These are phyloP conservation scores for Hormiphora californensis DNA, from an alignment of 37 sponge, comb jelly and placozoan genomes.

Conservation along the genomic window DNA sequence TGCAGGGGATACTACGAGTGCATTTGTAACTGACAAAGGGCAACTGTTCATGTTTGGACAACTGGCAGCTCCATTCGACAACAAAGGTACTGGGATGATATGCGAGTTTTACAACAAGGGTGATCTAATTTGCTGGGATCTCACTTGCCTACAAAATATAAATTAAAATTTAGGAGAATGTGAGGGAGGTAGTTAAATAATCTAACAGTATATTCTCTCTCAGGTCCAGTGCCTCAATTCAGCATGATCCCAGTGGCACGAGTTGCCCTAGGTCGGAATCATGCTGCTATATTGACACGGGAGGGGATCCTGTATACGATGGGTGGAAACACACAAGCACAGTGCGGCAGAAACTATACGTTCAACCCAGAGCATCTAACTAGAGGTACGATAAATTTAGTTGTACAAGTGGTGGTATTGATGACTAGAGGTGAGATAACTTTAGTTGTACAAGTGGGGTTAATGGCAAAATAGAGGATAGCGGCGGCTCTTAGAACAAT, in stretches of 20 bases:
- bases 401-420: too few relatives aligned
- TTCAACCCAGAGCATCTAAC: slow-evolving; percentile 36
- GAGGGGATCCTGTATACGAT: slow-evolving; percentile 73
- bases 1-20: slow-evolving; percentile 55
- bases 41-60: slow-evolving; percentile 83
- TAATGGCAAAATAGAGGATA: too few relatives aligned
- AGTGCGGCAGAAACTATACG: slow-evolving; percentile 85
- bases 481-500: too few relatives aligned
- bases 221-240: slow-evolving; percentile 71
- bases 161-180: background rate
- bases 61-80: slow-evolving; percentile 61
- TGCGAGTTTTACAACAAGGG: background rate
- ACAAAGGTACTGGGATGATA: slow-evolving; percentile 59
- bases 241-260: slow-evolving; percentile 70
- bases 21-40: slow-evolving; percentile 70
- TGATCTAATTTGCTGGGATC: background rate
- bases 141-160: background rate
- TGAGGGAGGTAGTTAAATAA: too few relatives aligned
- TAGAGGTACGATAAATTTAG: too few relatives aligned
- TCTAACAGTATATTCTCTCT: too few relatives aligned
- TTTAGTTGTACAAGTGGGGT: too few relatives aligned
- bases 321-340: slow-evolving; percentile 84
- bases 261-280: slow-evolving; percentile 77
- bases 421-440: too few relatives aligned
- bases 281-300: slow-evolving; percentile 69